Conservation (phyloP, 2,888 invertebrate genomes). For the Ptychoptera albimana region DNA sequence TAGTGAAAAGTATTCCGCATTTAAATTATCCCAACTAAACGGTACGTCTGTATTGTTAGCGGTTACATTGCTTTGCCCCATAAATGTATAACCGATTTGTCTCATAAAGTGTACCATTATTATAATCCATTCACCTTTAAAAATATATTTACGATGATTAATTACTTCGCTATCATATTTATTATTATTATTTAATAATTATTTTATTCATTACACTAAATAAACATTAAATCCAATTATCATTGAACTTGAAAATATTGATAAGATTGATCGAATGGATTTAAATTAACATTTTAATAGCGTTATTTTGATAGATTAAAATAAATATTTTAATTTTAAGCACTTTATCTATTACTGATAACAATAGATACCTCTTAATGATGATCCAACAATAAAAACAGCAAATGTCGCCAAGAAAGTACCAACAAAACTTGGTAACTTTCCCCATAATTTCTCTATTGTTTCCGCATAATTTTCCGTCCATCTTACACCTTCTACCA, state of each 20-base stretch:
- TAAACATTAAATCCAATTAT: too few species aligned
- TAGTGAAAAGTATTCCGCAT: constrained; percentile 35
- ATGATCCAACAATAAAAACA: constrained; percentile 44
- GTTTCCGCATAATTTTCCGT: constrained; percentile 38
- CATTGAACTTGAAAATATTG: too few species aligned
- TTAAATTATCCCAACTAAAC: constrained; percentile 9
- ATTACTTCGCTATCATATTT: neutral
- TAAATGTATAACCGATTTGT: constrained; percentile 27
- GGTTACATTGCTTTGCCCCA: constrained; percentile 4
- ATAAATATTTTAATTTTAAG: neutral
- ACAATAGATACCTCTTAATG: constrained; percentile 49
- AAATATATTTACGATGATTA: neutral
- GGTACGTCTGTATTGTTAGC: constrained; percentile 20
- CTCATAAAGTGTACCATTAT: constrained; percentile 43
- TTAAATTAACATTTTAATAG: neutral
- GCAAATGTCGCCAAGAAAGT: constrained; percentile 40
- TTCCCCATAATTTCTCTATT: constrained; percentile 38
- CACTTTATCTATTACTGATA: neutral
- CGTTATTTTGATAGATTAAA: neutral
- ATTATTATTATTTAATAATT: neutral
- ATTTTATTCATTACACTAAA: too few species aligned
- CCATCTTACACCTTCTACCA: constrained; percentile 42
- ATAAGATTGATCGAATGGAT: too few species aligned
- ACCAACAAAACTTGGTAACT: constrained; percentile 37
- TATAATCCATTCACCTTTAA: constrained; percentile 50